Evolutionary conservation across 2,888 invertebrate species (phyloP).

Genomic region (Lordiphosa fenestrarum): DNA sequence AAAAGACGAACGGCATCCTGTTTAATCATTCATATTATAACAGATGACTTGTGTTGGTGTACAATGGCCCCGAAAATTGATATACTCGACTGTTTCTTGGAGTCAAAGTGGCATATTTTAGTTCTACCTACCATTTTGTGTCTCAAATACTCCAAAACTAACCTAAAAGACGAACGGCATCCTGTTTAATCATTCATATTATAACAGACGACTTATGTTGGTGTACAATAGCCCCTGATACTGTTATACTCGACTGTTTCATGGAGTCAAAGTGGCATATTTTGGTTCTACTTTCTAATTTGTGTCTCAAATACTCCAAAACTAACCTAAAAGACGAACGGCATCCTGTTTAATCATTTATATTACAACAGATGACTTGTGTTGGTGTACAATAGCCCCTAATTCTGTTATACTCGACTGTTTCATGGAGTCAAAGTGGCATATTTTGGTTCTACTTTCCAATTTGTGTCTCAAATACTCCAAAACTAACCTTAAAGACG

Average conservation of each 20-base stretch:
- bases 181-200: slow-evolving; percentile 33
- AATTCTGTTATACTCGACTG: neutral
- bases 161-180: slow-evolving; percentile 29
- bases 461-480: neutral
- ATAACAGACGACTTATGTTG: slow-evolving; percentile 48
- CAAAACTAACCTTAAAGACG: too few species aligned
- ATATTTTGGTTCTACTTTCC: slow-evolving; percentile 10
- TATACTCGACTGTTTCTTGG: slow-evolving; percentile 12
- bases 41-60: slow-evolving; percentile 49
- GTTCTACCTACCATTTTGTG: slow-evolving; percentile 11
- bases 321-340: slow-evolving; percentile 23
- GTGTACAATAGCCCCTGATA: slow-evolving; percentile 12
- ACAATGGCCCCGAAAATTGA: slow-evolving; percentile 9
- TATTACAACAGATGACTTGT: slow-evolving; percentile 29
- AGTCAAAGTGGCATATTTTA: slow-evolving; percentile 43
- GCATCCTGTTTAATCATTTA: slow-evolving; percentile 41
- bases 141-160: slow-evolving; percentile 49
- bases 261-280: slow-evolving; percentile 38
- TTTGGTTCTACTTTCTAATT: neutral
- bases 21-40: slow-evolving; percentile 28
- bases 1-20: slow-evolving; percentile 38
- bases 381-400: slow-evolving; percentile 11
- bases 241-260: neutral
- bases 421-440: slow-evolving; percentile 31
- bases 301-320: too few species aligned